These are phyloP conservation scores for Amblyraja radiata DNA, from an alignment of 2,797 vertebrate genomes.

Conservation along the genomic window DNA sequence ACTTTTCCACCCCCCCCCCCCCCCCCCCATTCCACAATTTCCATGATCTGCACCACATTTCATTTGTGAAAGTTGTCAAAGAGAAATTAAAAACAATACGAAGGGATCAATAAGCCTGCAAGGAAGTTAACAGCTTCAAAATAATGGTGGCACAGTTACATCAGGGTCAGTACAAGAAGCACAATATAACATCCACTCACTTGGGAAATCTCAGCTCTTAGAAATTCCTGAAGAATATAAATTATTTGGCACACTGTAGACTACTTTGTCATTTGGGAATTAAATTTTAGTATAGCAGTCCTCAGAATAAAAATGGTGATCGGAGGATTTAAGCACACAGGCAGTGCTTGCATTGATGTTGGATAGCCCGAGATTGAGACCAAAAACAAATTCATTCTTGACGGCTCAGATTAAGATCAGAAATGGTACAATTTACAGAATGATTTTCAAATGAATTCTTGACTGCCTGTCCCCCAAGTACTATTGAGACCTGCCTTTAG, in stretches of 20 bases:
- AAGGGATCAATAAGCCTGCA: neutral
- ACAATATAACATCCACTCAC: neutral
- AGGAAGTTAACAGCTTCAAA: neutral
- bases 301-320: neutral
- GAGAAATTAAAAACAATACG: neutral
- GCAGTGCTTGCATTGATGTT: neutral
- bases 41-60: neutral
- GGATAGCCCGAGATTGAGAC: neutral
- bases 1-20: too few relatives aligned
- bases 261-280: neutral
- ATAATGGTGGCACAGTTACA: neutral
- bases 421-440: too few relatives aligned
- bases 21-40: neutral
- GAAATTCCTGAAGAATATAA: neutral
- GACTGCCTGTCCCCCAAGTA: neutral
- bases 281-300: neutral
- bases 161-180: neutral
- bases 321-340: neutral
- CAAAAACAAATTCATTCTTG: neutral
- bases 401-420: neutral
- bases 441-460: neutral
- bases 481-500: neutral
- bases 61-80: neutral
- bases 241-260: conserved; percentile 8
- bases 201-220: neutral